A percentile compares a stretch with the other conserved stretches of the same genome.
Evolutionary conservation across 2,113 vertebrate species (phyloP).

Genomic region (Hemibates koningsi): DNA sequence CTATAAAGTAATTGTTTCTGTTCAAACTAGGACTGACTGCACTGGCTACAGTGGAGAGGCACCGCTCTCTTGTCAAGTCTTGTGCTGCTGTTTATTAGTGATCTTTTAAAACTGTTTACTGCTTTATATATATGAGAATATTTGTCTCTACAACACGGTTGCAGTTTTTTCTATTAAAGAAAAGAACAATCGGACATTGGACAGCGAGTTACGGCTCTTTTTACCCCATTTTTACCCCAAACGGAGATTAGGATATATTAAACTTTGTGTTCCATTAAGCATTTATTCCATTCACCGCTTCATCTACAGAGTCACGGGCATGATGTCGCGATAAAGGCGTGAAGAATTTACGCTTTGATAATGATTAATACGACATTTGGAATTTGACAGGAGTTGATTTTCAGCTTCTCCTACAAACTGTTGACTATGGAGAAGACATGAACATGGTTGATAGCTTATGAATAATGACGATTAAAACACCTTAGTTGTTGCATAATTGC

Average conservation of each 20-base stretch:
- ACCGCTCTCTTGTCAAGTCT: not conserved
- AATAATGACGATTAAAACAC: not conserved
- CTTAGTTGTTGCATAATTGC: not conserved
- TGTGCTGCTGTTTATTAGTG: not conserved
- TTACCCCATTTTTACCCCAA: not conserved
- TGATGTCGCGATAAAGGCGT: not conserved
- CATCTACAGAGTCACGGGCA: fast-evolving
- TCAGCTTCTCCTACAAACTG: not conserved
- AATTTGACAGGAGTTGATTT: not conserved
- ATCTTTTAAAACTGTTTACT: not conserved
- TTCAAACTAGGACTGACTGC: not conserved
- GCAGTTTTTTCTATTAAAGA: not conserved
- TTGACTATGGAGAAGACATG: not conserved
- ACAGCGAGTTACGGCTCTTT: fast-evolving
- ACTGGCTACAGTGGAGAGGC: not conserved
- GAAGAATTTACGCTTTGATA: not conserved
- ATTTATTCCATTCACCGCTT: not conserved
- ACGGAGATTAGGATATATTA: not conserved
- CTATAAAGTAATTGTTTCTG: constrained; percentile 37
- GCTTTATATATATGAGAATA: not conserved
- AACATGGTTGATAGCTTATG: not conserved
- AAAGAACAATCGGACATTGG: not conserved
- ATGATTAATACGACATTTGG: not conserved
- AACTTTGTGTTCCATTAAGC: not conserved
- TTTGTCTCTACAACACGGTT: not conserved